Conservation (phyloP, 2,888 invertebrate species). For the Auanema sp. region DNA sequence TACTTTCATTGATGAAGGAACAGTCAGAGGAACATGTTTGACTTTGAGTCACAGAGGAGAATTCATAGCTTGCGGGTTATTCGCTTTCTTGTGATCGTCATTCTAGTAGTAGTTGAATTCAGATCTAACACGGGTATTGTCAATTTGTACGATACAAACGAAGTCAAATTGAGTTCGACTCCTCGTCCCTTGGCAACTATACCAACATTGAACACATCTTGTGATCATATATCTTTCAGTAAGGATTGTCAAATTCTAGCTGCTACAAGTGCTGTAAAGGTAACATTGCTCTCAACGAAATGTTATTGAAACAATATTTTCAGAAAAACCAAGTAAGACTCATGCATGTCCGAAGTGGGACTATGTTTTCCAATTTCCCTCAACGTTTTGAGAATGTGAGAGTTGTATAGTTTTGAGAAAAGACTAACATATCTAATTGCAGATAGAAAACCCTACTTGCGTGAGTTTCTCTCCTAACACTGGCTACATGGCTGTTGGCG, state of each 20-base stretch:
- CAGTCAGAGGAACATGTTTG: conserved; percentile 35
- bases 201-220: conserved; percentile 25
- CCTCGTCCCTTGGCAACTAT: conserved; percentile 31
- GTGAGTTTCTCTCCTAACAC: conserved; percentile 37
- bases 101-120: no score
- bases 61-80: conserved; percentile 38
- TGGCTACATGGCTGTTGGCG: conserved; percentile 38
- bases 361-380: conserved; percentile 42
- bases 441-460: conserved; percentile 25
- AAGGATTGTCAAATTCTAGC: conserved; percentile 34
- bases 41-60: conserved; percentile 34
- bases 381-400: conserved; percentile 27
- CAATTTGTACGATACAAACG: conserved; percentile 29
- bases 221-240: conserved; percentile 32
- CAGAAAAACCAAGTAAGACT: conserved; percentile 35
- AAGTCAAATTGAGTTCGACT: conserved; percentile 16
- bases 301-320: no score
- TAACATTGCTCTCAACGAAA: conserved; percentile 8
- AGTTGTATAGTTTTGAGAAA: not conserved
- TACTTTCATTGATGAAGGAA: conserved; percentile 36
- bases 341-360: conserved; percentile 31
- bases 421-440: not conserved
- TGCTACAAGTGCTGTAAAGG: conserved; percentile 30
- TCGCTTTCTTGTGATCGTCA: no score
- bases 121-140: conserved; percentile 43